Percentiles rank a stretch among this genome's conserved stretches.
Conservation (phyloP, 2,888 invertebrate genomes). For the Calameuta filiformis region DNA sequence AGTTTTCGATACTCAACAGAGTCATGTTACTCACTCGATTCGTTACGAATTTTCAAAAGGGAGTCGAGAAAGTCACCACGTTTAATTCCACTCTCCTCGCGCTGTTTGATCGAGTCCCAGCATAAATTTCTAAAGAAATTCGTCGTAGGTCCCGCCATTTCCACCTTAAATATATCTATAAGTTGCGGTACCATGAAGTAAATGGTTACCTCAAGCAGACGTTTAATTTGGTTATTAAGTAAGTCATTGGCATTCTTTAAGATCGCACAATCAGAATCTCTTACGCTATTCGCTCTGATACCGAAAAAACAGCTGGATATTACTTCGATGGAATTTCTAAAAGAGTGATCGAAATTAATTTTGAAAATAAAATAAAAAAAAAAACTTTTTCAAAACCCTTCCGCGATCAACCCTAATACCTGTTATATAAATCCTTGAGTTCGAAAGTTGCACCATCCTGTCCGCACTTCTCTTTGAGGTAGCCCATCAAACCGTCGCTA, state of each 20-base stretch:
- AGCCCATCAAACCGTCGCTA: slow-evolving; percentile 11
- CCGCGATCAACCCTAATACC: neutral
- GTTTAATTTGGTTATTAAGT: neutral
- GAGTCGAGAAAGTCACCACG: neutral
- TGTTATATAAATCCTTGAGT: neutral
- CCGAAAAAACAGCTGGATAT: neutral
- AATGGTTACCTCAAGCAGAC: neutral
- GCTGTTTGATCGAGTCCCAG: neutral
- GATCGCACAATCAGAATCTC: neutral
- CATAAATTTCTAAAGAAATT: neutral
- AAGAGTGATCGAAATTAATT: neutral
- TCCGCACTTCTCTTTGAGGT: slow-evolving; percentile 13
- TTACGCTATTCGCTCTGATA: neutral
- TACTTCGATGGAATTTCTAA: neutral
- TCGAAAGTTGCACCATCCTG: slow-evolving; percentile 19
- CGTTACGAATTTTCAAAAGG: neutral
- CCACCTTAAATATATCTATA: neutral
- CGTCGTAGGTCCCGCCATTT: neutral
- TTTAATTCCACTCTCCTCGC: neutral
- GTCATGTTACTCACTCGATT: neutral
- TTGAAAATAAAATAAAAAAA: neutral
- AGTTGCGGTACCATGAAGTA: neutral
- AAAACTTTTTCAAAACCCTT: neutral
- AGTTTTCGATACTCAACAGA: neutral
- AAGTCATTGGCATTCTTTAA: neutral